Evolutionary conservation across 2,113 vertebrate species (phyloP), one percentile per base, ranked within the genome.

Genomic region (Lynx canadensis): DNA sequence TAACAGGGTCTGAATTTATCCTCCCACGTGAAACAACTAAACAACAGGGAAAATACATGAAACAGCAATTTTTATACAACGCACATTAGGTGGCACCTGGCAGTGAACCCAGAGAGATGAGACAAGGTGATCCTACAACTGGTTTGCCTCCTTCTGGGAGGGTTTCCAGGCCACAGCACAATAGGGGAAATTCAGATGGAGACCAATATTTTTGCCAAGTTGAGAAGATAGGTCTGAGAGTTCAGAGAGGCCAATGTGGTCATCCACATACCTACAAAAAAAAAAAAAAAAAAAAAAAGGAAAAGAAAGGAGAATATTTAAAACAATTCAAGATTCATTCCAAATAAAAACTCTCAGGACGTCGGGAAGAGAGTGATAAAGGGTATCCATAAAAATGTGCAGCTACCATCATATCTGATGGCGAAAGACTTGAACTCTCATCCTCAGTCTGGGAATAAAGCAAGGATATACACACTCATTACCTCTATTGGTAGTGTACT

Each of bases 101-200:
- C 6, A 21, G 16, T 38, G 50, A 50, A 15, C 52, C 14, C 0
- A 3, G 38, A 55, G 15, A 48, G 7, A 12, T 6, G 31, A 48
- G 12, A 7, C 1, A 68, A 41, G 4, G 23, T 52, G 18, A 52
- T 5, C 33, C 5, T 33, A 14, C 3, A 1, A 0, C 41, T 74
- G 25, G 10, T 48, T 25, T 21, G 23, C 11, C 29, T 65, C 45
- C 31, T 60, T 13, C 23, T 7, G 9, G 38, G 52, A 83, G 23
- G 7, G 16, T 65, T 45, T 73, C 16, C 33, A 55, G 71, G 23
- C 57, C 82, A 31, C 25, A 86, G 69, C 1, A 25, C 7, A 25
- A 13, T 14, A 65, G 27, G 1, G 9, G n/a, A 4, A 48, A 18
- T 12, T 21, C n/a, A 41, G 33, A 7, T 36, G n/a, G 33, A 52